phyloP scores from a whole-genome alignment of 2,797 vertebrate species.

The Macropus fuliginosus region DNA sequence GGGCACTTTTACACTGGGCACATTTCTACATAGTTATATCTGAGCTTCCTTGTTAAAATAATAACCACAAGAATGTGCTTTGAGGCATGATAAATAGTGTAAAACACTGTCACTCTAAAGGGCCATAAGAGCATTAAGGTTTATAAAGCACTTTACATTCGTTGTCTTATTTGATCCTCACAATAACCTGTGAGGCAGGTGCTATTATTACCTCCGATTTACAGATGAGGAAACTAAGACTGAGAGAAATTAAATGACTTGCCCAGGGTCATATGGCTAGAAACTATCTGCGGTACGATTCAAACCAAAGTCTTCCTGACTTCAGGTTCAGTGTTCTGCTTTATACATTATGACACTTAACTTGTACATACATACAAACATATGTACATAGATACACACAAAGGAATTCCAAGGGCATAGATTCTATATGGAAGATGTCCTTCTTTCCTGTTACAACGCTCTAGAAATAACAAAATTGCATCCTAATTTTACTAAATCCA shows the following conservation, averaged over 20 bases:
- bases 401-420: conserved; percentile 3
- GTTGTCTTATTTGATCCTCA: neutral
- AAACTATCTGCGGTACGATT: neutral
- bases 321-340: neutral
- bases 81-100: neutral
- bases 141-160: neutral
- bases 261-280: neutral
- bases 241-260: neutral
- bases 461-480: conserved; percentile 16
- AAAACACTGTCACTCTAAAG: no score
- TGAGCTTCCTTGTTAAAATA: neutral
- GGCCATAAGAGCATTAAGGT: neutral
- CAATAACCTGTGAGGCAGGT: neutral
- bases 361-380: neutral
- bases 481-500: conserved; percentile 3
- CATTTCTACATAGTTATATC: neutral
- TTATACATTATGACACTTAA: neutral
- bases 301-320: neutral
- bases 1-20: neutral
- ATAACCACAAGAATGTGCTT: neutral
- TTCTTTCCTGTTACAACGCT: conserved; percentile 40
- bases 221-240: neutral
- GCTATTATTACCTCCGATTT: neutral
- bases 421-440: neutral
- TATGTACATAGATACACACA: neutral